Evolutionary conservation across 2,113 vertebrate species (phyloP).

Genomic region (Orcinus orca): DNA sequence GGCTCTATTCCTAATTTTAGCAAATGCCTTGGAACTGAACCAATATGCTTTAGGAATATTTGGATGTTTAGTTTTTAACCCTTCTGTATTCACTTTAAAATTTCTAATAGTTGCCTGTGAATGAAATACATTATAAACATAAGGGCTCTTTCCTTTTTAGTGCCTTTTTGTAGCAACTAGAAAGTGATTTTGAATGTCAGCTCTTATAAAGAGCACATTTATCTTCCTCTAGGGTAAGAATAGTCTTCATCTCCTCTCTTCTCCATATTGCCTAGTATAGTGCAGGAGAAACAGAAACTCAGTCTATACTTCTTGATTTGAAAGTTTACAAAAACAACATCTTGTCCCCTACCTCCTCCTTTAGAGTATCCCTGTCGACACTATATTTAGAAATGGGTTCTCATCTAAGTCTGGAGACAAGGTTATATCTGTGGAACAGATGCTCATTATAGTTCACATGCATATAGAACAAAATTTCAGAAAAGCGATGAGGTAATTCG

Average conservation of each 20-base stretch:
- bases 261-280: background rate
- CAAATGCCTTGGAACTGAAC: slow-evolving; percentile 46
- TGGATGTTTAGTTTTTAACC: background rate
- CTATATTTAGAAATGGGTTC: slow-evolving; percentile 56
- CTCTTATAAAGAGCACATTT: background rate
- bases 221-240: background rate
- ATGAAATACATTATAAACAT: slow-evolving; percentile 18
- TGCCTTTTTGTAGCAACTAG: background rate
- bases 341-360: background rate
- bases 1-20: slow-evolving; percentile 19
- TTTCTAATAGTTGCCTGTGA: background rate
- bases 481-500: slow-evolving; percentile 46
- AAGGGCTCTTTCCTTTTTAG: background rate
- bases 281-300: background rate
- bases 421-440: slow-evolving; percentile 55
- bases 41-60: slow-evolving; percentile 12
- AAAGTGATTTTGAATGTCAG: slow-evolving; percentile 12
- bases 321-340: background rate
- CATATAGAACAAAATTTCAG: slow-evolving; percentile 43
- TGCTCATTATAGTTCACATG: slow-evolving; percentile 50
- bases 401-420: slow-evolving; percentile 52
- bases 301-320: slow-evolving; percentile 28
- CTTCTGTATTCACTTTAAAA: slow-evolving; percentile 10
- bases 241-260: background rate
- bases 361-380: slow-evolving; percentile 21